Evolutionary conservation across 2,888 invertebrate genomes (phyloP).

Genomic region (Microplitis manilae): DNA sequence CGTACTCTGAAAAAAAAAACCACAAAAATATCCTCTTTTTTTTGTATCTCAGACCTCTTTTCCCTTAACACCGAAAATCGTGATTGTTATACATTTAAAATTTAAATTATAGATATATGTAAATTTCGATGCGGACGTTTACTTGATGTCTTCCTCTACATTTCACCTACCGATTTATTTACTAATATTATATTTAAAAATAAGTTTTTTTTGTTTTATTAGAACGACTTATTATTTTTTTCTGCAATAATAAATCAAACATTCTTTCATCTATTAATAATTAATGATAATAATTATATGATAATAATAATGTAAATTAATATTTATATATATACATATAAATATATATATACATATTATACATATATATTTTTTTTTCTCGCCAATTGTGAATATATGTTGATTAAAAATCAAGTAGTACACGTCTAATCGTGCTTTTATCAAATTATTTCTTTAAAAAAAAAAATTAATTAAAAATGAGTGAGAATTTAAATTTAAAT

Average conservation of each 20-base stretch:
- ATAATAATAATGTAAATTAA: conserved; percentile 3
- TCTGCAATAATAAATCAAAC: conserved; percentile 7
- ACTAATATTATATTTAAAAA: background rate
- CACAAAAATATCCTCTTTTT: too few relatives aligned
- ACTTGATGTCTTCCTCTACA: background rate
- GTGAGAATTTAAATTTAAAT: background rate
- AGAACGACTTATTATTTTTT: background rate
- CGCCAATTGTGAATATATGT: conserved; percentile 18
- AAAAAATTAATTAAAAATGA: background rate
- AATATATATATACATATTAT: conserved; percentile 16
- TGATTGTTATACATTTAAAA: background rate
- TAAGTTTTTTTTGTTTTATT: background rate
- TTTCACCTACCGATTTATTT: background rate
- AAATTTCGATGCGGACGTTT: background rate
- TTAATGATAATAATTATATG: background rate
- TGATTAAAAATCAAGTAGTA: background rate
- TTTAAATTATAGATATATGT: background rate
- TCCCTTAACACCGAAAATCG: too few relatives aligned
- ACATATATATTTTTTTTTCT: conserved; percentile 29
- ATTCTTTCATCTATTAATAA: background rate
- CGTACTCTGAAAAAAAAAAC: too few relatives aligned
- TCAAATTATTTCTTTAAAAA: background rate
- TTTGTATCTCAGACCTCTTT: too few relatives aligned
- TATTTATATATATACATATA: conserved; percentile 21
- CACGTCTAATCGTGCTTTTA: background rate